Percentiles rank a stretch among this genome's conserved stretches.
These are phyloP conservation scores for Ceratina australensis DNA, from an alignment of 1,140 invertebrate genomes.

Conservation along the genomic window DNA sequence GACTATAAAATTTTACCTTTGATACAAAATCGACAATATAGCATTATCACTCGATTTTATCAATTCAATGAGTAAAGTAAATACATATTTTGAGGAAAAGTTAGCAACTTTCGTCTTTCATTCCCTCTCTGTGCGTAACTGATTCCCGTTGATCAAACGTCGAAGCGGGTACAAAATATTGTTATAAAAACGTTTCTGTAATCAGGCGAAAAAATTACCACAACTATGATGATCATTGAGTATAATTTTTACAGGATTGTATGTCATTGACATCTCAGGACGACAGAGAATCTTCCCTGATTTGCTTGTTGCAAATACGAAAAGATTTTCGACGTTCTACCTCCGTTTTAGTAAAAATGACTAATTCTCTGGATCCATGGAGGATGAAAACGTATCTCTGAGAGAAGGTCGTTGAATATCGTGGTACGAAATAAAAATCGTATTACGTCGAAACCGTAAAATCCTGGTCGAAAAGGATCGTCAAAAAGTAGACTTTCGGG, in stretches of 20 bases:
- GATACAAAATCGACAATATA: background rate
- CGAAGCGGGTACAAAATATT: background rate
- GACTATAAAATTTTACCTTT: background rate
- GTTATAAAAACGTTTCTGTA: background rate
- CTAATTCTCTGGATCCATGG: background rate
- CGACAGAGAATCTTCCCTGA: too few relatives aligned
- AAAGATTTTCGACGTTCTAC: too few relatives aligned
- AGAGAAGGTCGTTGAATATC: conserved; percentile 12
- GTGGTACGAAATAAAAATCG: background rate
- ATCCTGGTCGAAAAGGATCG: conserved; percentile 33
- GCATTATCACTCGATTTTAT: background rate
- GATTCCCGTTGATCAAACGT: background rate
- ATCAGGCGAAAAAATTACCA: background rate
- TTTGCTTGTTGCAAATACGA: too few relatives aligned
- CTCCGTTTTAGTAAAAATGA: too few relatives aligned
- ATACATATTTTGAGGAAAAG: too few relatives aligned
- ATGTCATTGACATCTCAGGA: too few relatives aligned
- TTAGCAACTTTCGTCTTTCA: too few relatives aligned
- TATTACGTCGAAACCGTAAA: conserved; percentile 22
- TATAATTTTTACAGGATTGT: background rate
- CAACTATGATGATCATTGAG: too few relatives aligned
- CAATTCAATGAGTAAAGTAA: too few relatives aligned
- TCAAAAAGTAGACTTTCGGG: conserved; percentile 48
- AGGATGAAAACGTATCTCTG: background rate
- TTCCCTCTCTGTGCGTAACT: background rate